Percentiles rank a stretch among this genome's conserved stretches.
These are phyloP conservation scores for Drosophila nr. perissopoda DNA, from an alignment of 2,888 invertebrate species.

Conservation along the genomic window DNA sequence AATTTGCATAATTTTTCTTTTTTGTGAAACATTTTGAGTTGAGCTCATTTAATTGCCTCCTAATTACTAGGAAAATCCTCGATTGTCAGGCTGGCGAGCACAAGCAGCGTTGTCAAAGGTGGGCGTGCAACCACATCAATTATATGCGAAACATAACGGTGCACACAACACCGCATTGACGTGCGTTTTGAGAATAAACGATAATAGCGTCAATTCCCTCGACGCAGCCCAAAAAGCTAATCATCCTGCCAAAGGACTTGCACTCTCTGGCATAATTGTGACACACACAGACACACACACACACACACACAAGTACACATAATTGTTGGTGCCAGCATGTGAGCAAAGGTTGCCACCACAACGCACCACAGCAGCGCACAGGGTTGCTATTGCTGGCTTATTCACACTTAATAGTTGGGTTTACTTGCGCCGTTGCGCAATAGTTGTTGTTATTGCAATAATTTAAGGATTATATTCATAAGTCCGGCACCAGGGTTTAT, in stretches of 20 bases:
- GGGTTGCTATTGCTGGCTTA: constrained; percentile 52
- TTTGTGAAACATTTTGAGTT: constrained; percentile 34
- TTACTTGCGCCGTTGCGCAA: constrained; percentile 58
- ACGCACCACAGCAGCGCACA: constrained; percentile 21
- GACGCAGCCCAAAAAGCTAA: constrained; percentile 72
- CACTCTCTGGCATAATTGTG: constrained; percentile 64
- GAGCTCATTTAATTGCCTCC: constrained; percentile 67
- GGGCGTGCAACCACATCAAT: constrained; percentile 63
- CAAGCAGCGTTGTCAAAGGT: constrained; percentile 7
- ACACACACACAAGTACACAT: constrained; percentile 18
- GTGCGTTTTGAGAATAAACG: constrained; percentile 30
- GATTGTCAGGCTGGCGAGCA: constrained; percentile 18
- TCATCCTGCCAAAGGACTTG: constrained; percentile 56
- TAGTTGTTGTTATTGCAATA: constrained; percentile 69
- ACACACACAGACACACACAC: constrained; percentile 21
- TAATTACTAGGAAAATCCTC: constrained; percentile 50
- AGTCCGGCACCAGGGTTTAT: constrained; percentile 68
- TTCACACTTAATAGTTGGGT: constrained; percentile 72
- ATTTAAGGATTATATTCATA: constrained; percentile 79
- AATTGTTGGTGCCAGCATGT: constrained; percentile 53
- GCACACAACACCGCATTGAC: constrained; percentile 42
- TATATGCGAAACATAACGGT: constrained; percentile 44
- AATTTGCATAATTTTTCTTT: constrained; percentile 59
- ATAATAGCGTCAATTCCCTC: constrained; percentile 60
- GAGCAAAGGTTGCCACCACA: constrained; percentile 40